Evolutionary conservation across 2,888 invertebrate species (phyloP), one percentile per base, ranked within the genome.

Genomic region (Cactoblastis cactorum): DNA sequence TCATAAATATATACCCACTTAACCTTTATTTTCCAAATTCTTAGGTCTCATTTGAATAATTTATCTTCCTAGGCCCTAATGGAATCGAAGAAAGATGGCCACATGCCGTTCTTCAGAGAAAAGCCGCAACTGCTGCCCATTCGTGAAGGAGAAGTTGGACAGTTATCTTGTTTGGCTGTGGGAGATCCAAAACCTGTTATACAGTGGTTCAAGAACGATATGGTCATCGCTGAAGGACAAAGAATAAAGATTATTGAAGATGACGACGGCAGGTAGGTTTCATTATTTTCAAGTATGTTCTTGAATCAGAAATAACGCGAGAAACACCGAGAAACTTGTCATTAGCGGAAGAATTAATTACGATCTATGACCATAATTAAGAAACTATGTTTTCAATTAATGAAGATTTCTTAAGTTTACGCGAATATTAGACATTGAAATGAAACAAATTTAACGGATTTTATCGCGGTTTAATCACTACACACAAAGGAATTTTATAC

Each of bases 121-220:
- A 98, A 98, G 66, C 96, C 98, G 0, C 95, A 95, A 73, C 92
- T 95, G 15, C 91, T 94, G 11, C 96, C 97, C 6, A 62, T 76
- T 32, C 39, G 94, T 19, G 96, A 96, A 58, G 95, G 95, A 35
- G 93, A 95, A 68, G 92, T 93, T 2, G 93, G 95, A 0, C 93
- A 94, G 55, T 87, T 98, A 14, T 92, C 93, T 14, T 97, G 97
- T 76, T 92, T 93, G 62, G 96, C 96, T 3, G 96, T 96, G 4
- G 97, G 97, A 3, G 95, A 95, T 71, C 98, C 98, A 0, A 93
- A 94, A 67, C 97, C 98, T 0, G 83, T 91, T 41, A 92, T 98
- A 3, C 96, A 96, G 65, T 98, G 98, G 98, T 97, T 96, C 86
- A 95, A 95, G 88, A 97, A 96, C 76, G 97, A 97, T 74, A 92